Conservation (phyloP, 1,140 invertebrate genomes). For the Drosophila takahashii region DNA sequence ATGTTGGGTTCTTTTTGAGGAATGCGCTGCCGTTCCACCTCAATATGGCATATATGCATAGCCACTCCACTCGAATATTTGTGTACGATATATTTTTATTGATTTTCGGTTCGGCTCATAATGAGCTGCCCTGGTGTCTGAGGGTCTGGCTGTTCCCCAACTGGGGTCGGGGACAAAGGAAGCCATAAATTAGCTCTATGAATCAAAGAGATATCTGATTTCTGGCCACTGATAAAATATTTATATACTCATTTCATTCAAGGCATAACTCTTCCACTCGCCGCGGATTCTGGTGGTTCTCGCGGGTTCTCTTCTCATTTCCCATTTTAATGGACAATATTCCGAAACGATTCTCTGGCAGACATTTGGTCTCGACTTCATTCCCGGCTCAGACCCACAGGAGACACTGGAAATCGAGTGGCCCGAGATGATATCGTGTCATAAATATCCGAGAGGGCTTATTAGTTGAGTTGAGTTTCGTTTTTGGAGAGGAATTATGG, state of each 20-base stretch:
- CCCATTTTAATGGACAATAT: slow-evolving; percentile 59
- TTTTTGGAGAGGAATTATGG: slow-evolving; percentile 36
- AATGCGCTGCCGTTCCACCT: slow-evolving; percentile 54
- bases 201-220: slow-evolving; percentile 84
- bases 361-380: slow-evolving; percentile 71
- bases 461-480: slow-evolving; percentile 51
- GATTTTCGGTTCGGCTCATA: slow-evolving; percentile 69
- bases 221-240: slow-evolving; percentile 82
- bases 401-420: slow-evolving; percentile 46
- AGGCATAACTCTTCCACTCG: slow-evolving; percentile 64
- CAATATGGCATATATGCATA: slow-evolving; percentile 1
- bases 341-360: slow-evolving; percentile 46
- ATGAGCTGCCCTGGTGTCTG: slow-evolving; percentile 70
- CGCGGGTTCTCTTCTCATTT: slow-evolving; percentile 10
- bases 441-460: slow-evolving; percentile 68
- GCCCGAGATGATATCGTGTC: slow-evolving; percentile 78
- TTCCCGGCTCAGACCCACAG: slow-evolving; percentile 48
- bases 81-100: slow-evolving; percentile 75
- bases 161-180: slow-evolving; percentile 55
- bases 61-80: slow-evolving; percentile 49
- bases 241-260: slow-evolving; percentile 77
- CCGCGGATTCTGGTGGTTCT: slow-evolving; percentile 24
- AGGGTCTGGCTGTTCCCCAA: slow-evolving; percentile 54
- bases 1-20: slow-evolving; percentile 49
- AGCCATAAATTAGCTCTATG: slow-evolving; percentile 84